Evolutionary conservation across 2,113 vertebrate genomes (phyloP).

Genomic region (Toxotes jaculatrix): DNA sequence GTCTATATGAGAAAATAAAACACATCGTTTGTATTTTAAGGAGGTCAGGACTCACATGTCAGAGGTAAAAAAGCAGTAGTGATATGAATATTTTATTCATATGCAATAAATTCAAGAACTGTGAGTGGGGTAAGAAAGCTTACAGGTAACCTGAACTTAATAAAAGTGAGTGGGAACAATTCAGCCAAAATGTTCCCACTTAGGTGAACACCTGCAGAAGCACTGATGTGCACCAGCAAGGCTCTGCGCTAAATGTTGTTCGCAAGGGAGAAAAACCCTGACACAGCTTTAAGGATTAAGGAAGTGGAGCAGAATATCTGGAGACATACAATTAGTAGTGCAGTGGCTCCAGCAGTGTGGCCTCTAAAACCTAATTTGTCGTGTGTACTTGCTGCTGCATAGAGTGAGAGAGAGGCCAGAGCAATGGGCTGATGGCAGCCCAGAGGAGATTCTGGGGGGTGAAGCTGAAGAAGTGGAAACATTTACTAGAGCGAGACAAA

Average conservation of each 20-base stretch:
- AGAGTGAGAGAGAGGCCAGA: slow-evolving; percentile 22
- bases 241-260: slow-evolving; percentile 14
- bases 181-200: slow-evolving; percentile 21
- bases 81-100: slow-evolving; percentile 44
- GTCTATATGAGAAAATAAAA: slow-evolving; percentile 2
- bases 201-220: slow-evolving; percentile 50
- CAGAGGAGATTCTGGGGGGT: not conserved
- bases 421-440: not conserved
- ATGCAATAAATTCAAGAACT: slow-evolving; percentile 25
- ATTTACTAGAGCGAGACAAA: not conserved
- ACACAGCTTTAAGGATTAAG: slow-evolving; percentile 74
- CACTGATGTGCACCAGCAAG: slow-evolving; percentile 40
- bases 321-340: slow-evolving; percentile 65
- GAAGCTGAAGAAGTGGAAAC: slow-evolving; percentile 2
- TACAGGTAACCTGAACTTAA: slow-evolving; percentile 38
- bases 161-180: slow-evolving; percentile 50
- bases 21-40: not conserved
- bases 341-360: slow-evolving; percentile 34
- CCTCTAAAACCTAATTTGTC: slow-evolving; percentile 60
- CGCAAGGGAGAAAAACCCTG: slow-evolving; percentile 59
- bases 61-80: slow-evolving; percentile 6
- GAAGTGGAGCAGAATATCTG: slow-evolving; percentile 69
- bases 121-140: not conserved
- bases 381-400: slow-evolving; percentile 23
- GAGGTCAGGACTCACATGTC: not conserved